Evolutionary conservation across 2,888 invertebrate species (phyloP), one percentile per base, ranked within the genome.

Genomic region (Nomada lathburiana): DNA sequence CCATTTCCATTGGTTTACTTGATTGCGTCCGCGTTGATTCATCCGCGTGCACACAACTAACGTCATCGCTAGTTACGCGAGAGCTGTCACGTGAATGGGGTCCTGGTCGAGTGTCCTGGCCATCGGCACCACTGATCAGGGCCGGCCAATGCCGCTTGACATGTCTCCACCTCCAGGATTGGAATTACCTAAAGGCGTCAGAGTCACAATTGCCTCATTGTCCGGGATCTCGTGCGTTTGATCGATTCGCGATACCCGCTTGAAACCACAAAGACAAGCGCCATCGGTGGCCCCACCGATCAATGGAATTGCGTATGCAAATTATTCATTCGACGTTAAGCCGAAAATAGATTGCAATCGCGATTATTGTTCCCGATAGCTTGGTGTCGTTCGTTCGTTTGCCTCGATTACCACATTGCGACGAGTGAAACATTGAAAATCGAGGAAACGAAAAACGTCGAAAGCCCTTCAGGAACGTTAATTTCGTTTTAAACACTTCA

Each of bases 41-140:
- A 82, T 84, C 73, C 82, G 62, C 68, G 69, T 68, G 71, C 76
- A 82, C 69, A 72, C 80, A 84, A 78, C 80, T 70, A 76, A 82
- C 73, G 86, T 82, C 86, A 84, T 76, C 78, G 76, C 77, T 80
- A 77, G 88, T 88, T 84, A 84, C 80, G 80, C 79, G 70, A 79
- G 82, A 62, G 79, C 76, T 88, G 78, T 74, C 78, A 69, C 80
- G 59, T 82, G 88, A 86, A 88, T 88, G 68, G 84, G 74, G 60
- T 77, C 55, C 60, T 29, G 62, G 26, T n/a, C 76, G 77, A 78
- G 50, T 78, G 82, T 86, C 74, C 74, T 71, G 75, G 42, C 18
- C 80, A 82, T 75, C 69, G 29, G 67, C 59, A 78, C 65, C 62
- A 70, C 23, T 53, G 81, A 82, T 85, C 82, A 55, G 36, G 65